These are phyloP conservation scores for Himalopsyche japonica DNA, from an alignment of 2,888 invertebrate genomes.

Conservation along the genomic window DNA sequence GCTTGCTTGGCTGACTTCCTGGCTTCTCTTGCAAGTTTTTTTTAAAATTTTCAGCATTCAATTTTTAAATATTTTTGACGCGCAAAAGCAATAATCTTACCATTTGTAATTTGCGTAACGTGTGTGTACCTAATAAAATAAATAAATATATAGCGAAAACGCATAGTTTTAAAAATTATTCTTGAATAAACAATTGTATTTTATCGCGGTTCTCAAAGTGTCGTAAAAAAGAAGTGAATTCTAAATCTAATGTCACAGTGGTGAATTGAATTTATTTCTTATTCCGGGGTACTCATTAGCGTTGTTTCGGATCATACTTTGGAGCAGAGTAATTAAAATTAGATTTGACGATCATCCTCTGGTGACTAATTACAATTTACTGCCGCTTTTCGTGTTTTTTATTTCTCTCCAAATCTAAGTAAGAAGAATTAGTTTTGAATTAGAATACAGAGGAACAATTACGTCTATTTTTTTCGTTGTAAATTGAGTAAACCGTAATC, in stretches of 20 bases:
- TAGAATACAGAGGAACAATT: neutral
- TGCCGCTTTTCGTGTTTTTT: constrained; percentile 5
- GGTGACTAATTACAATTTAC: constrained; percentile 9
- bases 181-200: neutral
- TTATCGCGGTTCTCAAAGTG: neutral
- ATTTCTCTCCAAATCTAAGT: constrained; percentile 10
- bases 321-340: constrained; percentile 20
- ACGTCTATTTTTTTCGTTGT: neutral
- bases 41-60: too few relatives aligned
- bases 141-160: too few relatives aligned
- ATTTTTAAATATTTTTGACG: too few relatives aligned
- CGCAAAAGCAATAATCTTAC: too few relatives aligned
- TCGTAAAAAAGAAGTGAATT: neutral
- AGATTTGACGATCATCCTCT: constrained; percentile 25
- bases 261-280: neutral
- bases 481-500: neutral
- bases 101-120: too few relatives aligned
- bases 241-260: neutral
- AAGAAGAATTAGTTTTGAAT: constrained; percentile 23
- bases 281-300: neutral
- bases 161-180: neutral
- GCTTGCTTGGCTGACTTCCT: too few relatives aligned
- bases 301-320: neutral
- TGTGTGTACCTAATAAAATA: too few relatives aligned
- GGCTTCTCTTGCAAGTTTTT: too few relatives aligned